Percentiles rank a stretch among this genome's conserved stretches.
Conservation (phyloP, 2,888 invertebrate species). For the Imbricaverruca yamaguchii region DNA sequence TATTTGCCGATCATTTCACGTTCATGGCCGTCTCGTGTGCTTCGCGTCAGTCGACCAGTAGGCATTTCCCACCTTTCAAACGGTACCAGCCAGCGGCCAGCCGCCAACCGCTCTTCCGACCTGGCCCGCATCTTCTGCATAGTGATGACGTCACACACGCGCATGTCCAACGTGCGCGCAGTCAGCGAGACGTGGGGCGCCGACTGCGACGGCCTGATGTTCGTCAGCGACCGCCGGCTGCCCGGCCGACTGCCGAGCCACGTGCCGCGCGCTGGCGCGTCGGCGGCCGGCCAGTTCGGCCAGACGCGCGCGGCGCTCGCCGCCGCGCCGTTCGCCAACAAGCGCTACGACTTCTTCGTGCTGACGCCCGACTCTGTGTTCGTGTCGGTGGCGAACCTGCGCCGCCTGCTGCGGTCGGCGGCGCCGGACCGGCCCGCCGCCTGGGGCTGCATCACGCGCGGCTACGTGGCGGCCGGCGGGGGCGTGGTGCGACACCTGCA, state of each 20-base stretch:
- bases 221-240: not conserved
- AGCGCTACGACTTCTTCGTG: not conserved
- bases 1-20: not conserved
- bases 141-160: not conserved
- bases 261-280: not conserved
- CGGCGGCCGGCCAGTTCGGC: not conserved
- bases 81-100: not conserved
- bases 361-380: not conserved
- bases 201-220: not conserved
- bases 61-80: no score
- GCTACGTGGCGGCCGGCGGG: not conserved
- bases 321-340: not conserved
- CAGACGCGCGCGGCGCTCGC: not conserved
- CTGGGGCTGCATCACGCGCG: not conserved
- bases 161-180: not conserved
- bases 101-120: not conserved
- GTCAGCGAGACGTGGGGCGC: not conserved
- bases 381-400: not conserved
- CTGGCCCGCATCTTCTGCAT: not conserved
- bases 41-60: no score
- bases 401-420: not conserved
- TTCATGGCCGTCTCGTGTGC: not conserved
- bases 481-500: not conserved
- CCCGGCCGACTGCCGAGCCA: not conserved
- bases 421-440: not conserved